Conservation (phyloP, 2,888 invertebrate species). For the Nymphalis polychloros region DNA sequence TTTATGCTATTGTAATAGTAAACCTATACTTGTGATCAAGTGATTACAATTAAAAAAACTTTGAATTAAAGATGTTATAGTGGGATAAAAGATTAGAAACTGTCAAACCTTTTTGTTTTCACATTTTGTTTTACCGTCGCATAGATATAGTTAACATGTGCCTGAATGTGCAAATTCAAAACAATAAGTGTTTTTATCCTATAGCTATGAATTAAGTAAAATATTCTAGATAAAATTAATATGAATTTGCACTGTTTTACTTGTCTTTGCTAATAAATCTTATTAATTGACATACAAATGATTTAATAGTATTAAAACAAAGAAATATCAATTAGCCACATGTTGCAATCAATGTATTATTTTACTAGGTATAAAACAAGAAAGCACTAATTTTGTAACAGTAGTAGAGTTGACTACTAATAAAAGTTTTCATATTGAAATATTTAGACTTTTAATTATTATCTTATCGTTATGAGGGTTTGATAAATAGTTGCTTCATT, state of each 20-base stretch:
- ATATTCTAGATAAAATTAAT: constrained; percentile 13
- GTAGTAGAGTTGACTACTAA: constrained; percentile 63
- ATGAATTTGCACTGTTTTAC: constrained; percentile 18
- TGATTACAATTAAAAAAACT: not conserved
- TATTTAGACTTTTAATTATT: constrained; percentile 41
- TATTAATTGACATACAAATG: constrained; percentile 40
- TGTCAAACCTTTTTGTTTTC: constrained; percentile 21
- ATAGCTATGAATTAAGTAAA: constrained; percentile 14
- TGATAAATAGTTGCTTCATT: not conserved
- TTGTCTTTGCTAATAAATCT: constrained; percentile 35
- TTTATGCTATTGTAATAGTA: constrained; percentile 1
- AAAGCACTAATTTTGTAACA: constrained; percentile 65
- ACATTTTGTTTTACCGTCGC: constrained; percentile 29
- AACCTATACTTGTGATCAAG: not conserved
- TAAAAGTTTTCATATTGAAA: constrained; percentile 56
- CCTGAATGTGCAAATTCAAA: constrained; percentile 29
- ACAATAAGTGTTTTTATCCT: constrained; percentile 2
- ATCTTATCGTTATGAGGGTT: not conserved
- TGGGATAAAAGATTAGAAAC: constrained; percentile 5
- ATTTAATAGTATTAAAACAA: constrained; percentile 38
- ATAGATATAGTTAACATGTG: constrained; percentile 32
- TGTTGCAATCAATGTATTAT: constrained; percentile 49
- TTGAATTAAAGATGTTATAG: not conserved
- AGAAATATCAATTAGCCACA: constrained; percentile 26
- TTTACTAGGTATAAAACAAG: constrained; percentile 63